Conservation (phyloP, 1,140 invertebrate species). For the Galleria mellonella region DNA sequence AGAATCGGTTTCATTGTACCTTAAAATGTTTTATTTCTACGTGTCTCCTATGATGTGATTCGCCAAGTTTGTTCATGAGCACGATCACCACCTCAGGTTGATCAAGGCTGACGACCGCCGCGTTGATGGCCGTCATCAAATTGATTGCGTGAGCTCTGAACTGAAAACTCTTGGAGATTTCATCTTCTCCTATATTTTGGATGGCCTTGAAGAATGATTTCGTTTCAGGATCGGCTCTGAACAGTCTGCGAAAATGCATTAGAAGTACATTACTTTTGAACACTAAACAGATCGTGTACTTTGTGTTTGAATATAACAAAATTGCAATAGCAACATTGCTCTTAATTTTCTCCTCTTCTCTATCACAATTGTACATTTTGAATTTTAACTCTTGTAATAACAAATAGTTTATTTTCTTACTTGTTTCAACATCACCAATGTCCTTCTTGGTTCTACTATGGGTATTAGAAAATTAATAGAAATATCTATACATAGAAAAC, state of each 20-base stretch:
- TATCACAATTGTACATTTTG: too few species aligned
- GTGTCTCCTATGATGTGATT: constrained; percentile 74
- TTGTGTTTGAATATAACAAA: neutral
- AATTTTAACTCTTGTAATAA: neutral
- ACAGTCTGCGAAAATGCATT: constrained; percentile 74
- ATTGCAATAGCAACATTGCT: neutral
- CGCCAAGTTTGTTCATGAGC: constrained; percentile 76
- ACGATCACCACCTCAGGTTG: constrained; percentile 77
- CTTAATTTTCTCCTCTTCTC: too few species aligned
- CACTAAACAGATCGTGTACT: neutral
- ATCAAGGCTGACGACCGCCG: constrained; percentile 78
- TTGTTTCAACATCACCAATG: too few species aligned
- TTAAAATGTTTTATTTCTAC: constrained; percentile 66
- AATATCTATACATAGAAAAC: too few species aligned
- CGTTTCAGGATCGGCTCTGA: constrained; percentile 77
- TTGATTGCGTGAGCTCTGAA: constrained; percentile 80
- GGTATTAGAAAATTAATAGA: too few species aligned
- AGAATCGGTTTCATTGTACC: too few species aligned
- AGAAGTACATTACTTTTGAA: neutral
- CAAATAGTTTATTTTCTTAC: neutral
- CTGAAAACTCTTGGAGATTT: constrained; percentile 73
- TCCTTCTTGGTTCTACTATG: too few species aligned
- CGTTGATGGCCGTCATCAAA: constrained; percentile 77
- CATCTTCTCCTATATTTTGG: constrained; percentile 70
- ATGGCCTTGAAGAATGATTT: constrained; percentile 76